Conservation (phyloP, 2,797 vertebrate species). For the Notolepis coatsorum region DNA sequence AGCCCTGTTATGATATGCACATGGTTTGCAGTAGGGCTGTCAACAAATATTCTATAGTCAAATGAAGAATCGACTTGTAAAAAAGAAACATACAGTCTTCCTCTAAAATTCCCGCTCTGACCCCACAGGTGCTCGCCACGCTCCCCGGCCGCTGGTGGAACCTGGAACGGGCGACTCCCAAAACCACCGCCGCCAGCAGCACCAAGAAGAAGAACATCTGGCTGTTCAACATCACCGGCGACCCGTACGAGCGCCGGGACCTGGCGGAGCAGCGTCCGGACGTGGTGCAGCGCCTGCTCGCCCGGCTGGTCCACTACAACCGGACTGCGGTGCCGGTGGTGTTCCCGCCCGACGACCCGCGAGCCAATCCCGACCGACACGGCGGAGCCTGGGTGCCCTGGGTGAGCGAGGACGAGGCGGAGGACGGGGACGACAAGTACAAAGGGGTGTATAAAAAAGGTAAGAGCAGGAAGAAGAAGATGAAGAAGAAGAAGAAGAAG, state of each 20-base stretch:
- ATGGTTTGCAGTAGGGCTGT: no score
- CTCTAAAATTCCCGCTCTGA: neutral
- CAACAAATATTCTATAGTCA: no score
- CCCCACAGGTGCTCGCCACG: conserved; percentile 79
- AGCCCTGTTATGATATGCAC: no score
- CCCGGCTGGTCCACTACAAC: conserved; percentile 89
- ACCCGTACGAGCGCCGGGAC: conserved; percentile 92
- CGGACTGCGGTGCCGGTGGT: conserved; percentile 89
- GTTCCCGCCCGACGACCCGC: conserved; percentile 92
- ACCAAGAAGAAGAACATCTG: conserved; percentile 81
- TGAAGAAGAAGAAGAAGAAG: conserved; percentile 67
- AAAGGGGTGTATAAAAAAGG: conserved; percentile 77
- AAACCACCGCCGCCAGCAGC: conserved; percentile 50
- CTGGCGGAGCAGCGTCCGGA: conserved; percentile 85
- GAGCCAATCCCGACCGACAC: conserved; percentile 87
- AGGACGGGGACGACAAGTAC: conserved; percentile 69
- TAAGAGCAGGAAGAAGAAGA: conserved; percentile 70
- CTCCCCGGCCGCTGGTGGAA: conserved; percentile 96
- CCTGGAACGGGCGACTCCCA: conserved; percentile 82
- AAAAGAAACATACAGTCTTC: no score
- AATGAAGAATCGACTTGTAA: no score
- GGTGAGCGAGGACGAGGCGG: conserved; percentile 86
- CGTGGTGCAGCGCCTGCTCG: conserved; percentile 86
- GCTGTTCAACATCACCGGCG: conserved; percentile 95
- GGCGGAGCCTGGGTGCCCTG: conserved; percentile 93